These are phyloP conservation scores for Corydoras maculifer DNA, from an alignment of 2,113 vertebrate species.

Conservation along the genomic window DNA sequence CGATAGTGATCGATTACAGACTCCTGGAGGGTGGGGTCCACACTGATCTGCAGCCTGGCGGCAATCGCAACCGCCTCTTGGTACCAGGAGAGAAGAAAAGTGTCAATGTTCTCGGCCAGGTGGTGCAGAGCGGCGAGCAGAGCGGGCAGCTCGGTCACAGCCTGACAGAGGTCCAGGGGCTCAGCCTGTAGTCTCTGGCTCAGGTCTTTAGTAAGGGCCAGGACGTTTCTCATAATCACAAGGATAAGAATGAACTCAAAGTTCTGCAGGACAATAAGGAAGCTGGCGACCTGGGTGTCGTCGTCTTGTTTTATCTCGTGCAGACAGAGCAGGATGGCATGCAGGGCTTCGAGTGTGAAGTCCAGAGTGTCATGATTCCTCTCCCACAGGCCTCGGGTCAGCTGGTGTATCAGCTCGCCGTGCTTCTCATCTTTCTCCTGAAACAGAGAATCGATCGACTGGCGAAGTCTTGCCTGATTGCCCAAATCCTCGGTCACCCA, in stretches of 20 bases:
- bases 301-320: conserved; percentile 53
- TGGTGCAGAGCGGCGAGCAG: conserved; percentile 53
- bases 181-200: conserved; percentile 64
- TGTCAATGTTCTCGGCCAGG: conserved; percentile 54
- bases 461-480: conserved; percentile 59
- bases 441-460: conserved; percentile 56
- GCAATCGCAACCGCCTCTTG: conserved; percentile 61
- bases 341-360: conserved; percentile 55
- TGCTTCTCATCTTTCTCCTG: conserved; percentile 54
- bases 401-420: conserved; percentile 60
- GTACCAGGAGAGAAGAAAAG: conserved; percentile 64
- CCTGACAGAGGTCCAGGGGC: conserved; percentile 61
- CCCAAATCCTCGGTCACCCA: conserved; percentile 62
- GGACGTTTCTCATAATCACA: conserved; percentile 61
- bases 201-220: conserved; percentile 53
- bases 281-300: conserved; percentile 41
- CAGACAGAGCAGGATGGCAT: conserved; percentile 56
- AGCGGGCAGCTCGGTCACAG: conserved; percentile 55
- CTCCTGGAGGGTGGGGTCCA: conserved; percentile 59
- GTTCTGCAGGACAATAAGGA: conserved; percentile 53
- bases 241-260: conserved; percentile 66
- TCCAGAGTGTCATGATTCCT: conserved; percentile 65
- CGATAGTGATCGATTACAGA: conserved; percentile 63
- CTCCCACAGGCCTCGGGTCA: conserved; percentile 62
- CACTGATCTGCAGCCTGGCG: conserved; percentile 53